Evolutionary conservation across 1,140 invertebrate species (phyloP), one percentile per base, ranked within the genome.

Genomic region (Pogonomyrmex californicus): DNA sequence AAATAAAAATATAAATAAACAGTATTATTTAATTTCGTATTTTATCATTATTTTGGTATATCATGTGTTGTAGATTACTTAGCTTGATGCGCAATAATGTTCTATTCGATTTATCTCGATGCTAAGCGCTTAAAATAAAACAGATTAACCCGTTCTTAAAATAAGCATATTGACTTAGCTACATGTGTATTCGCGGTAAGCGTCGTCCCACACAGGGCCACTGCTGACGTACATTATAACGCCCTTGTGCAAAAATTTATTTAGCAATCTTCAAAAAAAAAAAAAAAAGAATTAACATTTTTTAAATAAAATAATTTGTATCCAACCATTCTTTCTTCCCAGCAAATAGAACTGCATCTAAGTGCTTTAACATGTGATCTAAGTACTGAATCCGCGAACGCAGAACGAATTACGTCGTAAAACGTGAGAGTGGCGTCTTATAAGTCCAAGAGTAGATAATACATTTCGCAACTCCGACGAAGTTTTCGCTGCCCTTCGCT

Each of bases 51-150:
- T 23, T 23, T 23, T 23, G 23, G 0, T 23, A 49, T n/a, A 33
- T 65, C 3, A n/a, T 10, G 3, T 10, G 12, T 49, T 66, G 38
- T 14, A 23, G 23, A 23, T n/a, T n/a, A n/a, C 23, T 23, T 23
- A 70, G 4, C 14, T 4, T 41, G 47, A 44, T 36, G 33, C n/a
- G 4, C 23, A 66, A 51, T 33, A 71, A 54, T 12, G 14, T 44
- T 70, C 12, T 23, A 70, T 30, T 33, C 38, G 7, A 58, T 1
- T 68, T 38, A 36, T 66, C 3, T 41, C 71, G 30, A 51, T 33
- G 36, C 12, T 47, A 38, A 51, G n/a, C 23, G 38, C 33, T 68
- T 70, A 70, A 81, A 56, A 81, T 81, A 70, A 81, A 70, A 41
- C 33, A 49, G 49, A 56, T 47, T 44, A 58, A 12, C 14, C 23